Conservation (phyloP, 1,140 invertebrate species). For the Mylabris phalerata region DNA sequence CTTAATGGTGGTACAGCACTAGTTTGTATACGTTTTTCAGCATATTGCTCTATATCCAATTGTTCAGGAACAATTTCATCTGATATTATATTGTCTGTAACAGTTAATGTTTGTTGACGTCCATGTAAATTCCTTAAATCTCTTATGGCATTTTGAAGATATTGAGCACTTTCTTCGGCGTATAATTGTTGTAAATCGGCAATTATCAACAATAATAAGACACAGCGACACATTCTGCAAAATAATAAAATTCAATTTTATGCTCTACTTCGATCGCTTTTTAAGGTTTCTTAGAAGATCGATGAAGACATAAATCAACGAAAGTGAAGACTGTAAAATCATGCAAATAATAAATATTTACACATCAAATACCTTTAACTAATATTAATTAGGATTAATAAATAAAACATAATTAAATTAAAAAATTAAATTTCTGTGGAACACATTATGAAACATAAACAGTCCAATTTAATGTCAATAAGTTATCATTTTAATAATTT, state of each 20-base stretch:
- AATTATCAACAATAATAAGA: slow-evolving; percentile 17
- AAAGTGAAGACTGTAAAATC: too few relatives aligned
- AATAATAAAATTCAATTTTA: not conserved
- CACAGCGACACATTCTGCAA: slow-evolving; percentile 23
- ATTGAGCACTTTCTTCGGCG: slow-evolving; percentile 30
- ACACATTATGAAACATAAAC: too few relatives aligned
- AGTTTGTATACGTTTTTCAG: slow-evolving; percentile 13
- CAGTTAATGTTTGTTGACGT: slow-evolving; percentile 14
- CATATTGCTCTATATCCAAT: not conserved
- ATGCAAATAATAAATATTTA: too few relatives aligned
- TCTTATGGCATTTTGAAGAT: slow-evolving; percentile 37
- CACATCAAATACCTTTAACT: too few relatives aligned
- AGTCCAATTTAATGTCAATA: too few relatives aligned
- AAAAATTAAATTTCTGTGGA: too few relatives aligned
- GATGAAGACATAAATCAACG: too few relatives aligned
- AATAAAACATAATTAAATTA: too few relatives aligned
- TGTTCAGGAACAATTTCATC: not conserved
- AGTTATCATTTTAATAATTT: too few relatives aligned
- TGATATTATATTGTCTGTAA: not conserved
- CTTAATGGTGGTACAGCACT: slow-evolving; percentile 28
- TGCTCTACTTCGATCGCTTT: too few relatives aligned
- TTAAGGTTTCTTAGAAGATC: too few relatives aligned
- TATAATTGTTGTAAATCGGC: not conserved
- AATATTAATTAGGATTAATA: too few relatives aligned
- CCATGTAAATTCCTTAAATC: slow-evolving; percentile 30